A percentile compares a stretch with the other conserved stretches of the same genome.
Conservation (phyloP, 1,140 invertebrate genomes). For the Geopemphigus sp. region DNA sequence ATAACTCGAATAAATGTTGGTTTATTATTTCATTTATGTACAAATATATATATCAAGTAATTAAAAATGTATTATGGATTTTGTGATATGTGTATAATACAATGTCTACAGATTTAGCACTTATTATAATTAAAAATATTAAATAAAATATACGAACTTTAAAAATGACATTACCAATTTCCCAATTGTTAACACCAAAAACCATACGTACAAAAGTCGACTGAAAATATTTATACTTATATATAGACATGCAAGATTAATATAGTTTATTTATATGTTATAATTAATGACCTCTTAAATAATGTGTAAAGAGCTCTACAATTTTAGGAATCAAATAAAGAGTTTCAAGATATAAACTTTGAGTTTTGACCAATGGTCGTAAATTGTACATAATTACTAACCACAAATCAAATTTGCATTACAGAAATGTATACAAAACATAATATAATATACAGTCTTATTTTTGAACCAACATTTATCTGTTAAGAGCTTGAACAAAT, state of each 20-base stretch:
- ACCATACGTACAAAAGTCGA: slow-evolving; percentile 23
- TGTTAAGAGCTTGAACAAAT: no score
- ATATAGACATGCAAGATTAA: no score
- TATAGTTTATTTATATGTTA: neutral
- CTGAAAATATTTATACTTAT: slow-evolving; percentile 6
- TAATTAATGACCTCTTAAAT: neutral
- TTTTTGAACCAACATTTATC: no score
- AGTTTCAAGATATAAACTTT: no score
- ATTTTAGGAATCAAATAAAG: no score
- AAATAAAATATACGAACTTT: neutral
- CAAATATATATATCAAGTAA: no score
- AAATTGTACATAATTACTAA: neutral
- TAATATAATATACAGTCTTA: neutral
- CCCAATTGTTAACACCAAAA: slow-evolving; percentile 8
- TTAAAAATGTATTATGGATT: no score
- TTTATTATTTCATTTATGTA: no score
- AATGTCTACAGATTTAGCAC: no score
- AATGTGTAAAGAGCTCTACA: neutral
- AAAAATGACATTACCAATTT: slow-evolving; percentile 9
- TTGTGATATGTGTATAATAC: no score
- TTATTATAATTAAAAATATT: no score
- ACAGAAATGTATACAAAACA: neutral
- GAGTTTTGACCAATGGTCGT: neutral
- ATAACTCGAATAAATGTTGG: no score
- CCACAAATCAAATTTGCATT: neutral